Conservation (phyloP, 2,113 vertebrate species). For the Corythoichthys haematopterus region DNA sequence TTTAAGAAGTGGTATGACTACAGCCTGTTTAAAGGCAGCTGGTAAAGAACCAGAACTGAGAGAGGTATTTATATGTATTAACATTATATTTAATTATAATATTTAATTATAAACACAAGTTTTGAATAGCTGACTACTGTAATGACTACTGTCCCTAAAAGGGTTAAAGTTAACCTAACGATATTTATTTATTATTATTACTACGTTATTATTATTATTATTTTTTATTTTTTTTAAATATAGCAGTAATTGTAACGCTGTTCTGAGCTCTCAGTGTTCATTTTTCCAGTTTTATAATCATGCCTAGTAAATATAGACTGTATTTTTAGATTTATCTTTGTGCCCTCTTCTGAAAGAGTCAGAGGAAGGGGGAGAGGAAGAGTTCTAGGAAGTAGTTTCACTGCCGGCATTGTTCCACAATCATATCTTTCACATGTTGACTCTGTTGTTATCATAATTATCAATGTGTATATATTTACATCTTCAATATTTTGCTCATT, state of each 20-base stretch:
- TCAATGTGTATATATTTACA: background rate
- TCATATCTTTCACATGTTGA: too few relatives aligned
- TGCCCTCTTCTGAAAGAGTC: background rate
- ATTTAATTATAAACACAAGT: too few relatives aligned
- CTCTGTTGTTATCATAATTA: background rate
- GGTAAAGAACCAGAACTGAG: too few relatives aligned
- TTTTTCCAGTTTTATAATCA: background rate
- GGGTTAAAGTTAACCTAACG: too few relatives aligned
- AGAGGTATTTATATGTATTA: too few relatives aligned
- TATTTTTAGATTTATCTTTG: conserved; percentile 5
- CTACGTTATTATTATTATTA: too few relatives aligned
- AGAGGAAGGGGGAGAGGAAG: conserved; percentile 3
- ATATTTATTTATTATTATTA: too few relatives aligned
- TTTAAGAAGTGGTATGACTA: too few relatives aligned
- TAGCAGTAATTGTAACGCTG: background rate
- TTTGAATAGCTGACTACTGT: too few relatives aligned
- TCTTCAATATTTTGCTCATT: background rate
- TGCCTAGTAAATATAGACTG: background rate
- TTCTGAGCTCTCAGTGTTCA: background rate
- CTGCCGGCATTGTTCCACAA: conserved; percentile 1
- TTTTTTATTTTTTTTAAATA: background rate
- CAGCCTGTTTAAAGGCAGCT: too few relatives aligned
- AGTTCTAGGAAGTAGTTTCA: conserved; percentile 1
- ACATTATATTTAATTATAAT: too few relatives aligned
- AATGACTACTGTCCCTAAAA: too few relatives aligned